Base-by-base conservation (phyloP, 2,113 vertebrate species). In the Casuarius casuarius region DNA sequence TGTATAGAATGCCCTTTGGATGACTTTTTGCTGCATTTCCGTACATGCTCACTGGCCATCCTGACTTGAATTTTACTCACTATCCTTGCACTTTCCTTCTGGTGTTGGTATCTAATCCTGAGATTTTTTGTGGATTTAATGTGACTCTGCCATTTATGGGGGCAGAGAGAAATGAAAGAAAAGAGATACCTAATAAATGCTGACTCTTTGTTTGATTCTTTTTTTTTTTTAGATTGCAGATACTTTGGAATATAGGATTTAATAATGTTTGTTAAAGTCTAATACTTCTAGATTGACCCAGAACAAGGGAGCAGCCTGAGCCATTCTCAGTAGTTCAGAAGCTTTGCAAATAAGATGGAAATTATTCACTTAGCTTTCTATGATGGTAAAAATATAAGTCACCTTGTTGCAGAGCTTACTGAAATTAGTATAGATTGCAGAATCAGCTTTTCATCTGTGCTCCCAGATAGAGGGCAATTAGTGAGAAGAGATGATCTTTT, bases 271-370 rank as follows among this genome's bases (percentile, higher is more conserved):
- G 35, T 40, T 40, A 11, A n/a, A 35, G 31, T 71, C 22, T n/a
- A 68, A 46, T 23, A 71, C 66, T 33, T 12, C 46, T n/a, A 51
- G 68, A 51, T 51, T 35, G 46, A n/a, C 33, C 31, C 46, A 49
- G 33, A 49, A 19, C 68, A 71, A 51, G 46, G 31, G 31, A 71
- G 33, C 28, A 52, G 35, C n/a, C 44, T 89, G 71, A 89, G 38
- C 44, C 23, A 72, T 48, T 66, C 66, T 82, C 67, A 65, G 58
- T 84, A 84, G 46, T 92, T 89, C 44, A 92, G 46, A 56, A 91
- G 84, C 93, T 96, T 95, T 89, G 66, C 70, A 89, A 91, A 92
- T 61, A 91, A 68, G 61, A 72, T 10, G 33, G 58, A 52, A 91
- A 63, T 82, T 77, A 95, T 84, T 95, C 87, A 89, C 70, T 92